These are phyloP conservation scores for Drosophila nr. perissopoda DNA, from an alignment of 2,888 invertebrate genomes.

Conservation along the genomic window DNA sequence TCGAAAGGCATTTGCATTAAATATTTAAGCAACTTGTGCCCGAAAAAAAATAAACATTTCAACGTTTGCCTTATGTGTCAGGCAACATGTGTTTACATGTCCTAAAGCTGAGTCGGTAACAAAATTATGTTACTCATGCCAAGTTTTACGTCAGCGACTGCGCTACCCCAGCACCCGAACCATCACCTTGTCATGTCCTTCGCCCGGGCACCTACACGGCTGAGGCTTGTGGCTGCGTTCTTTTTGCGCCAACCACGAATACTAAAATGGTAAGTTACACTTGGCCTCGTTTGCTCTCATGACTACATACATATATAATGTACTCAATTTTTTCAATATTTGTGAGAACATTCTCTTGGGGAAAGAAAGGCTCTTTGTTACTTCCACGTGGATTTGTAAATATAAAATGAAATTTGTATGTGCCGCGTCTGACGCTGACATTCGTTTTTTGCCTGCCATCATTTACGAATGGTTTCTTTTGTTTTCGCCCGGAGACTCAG, in stretches of 20 bases:
- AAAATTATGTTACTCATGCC: conserved; percentile 60
- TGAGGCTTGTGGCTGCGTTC: conserved; percentile 51
- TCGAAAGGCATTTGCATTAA: conserved; percentile 31
- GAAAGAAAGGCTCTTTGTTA: conserved; percentile 46
- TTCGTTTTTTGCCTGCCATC: conserved; percentile 29
- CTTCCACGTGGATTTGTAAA: conserved; percentile 51
- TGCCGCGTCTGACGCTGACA: conserved; percentile 45
- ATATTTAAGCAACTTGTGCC: conserved; percentile 40
- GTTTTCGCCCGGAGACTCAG: background rate
- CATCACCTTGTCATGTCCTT: conserved; percentile 46
- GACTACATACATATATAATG: background rate
- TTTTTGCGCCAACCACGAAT: conserved; percentile 28
- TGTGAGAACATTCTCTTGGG: conserved; percentile 4
- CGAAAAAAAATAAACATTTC: conserved; percentile 28
- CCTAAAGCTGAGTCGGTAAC: conserved; percentile 54
- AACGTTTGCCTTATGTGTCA: conserved; percentile 45
- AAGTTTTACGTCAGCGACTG: conserved; percentile 57
- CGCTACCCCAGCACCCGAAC: conserved; percentile 30
- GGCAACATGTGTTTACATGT: conserved; percentile 64
- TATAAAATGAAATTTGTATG: conserved; percentile 55
- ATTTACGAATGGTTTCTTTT: background rate
- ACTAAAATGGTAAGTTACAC: conserved; percentile 54
- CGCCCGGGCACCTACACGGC: conserved; percentile 25
- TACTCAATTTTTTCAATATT: conserved; percentile 4
- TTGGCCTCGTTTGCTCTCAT: conserved; percentile 28